Percentiles rank a stretch among this genome's conserved stretches.
Conservation (phyloP, 1,140 invertebrate species). For the Heliconius eleuchia region DNA sequence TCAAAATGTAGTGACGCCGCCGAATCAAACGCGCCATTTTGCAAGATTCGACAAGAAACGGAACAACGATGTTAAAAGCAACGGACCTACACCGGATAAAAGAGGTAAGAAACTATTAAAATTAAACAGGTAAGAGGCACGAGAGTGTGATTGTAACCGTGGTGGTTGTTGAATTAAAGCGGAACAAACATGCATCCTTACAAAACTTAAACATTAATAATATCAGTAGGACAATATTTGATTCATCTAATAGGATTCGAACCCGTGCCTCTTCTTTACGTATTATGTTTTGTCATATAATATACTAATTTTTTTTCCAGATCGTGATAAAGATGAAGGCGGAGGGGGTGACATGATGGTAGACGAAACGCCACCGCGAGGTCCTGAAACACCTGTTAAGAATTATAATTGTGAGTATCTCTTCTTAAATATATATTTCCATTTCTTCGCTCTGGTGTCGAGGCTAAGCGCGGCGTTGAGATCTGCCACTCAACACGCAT, state of each 20-base stretch:
- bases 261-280: neutral
- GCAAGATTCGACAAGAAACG: slow-evolving; percentile 67
- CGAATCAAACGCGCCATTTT: slow-evolving; percentile 68
- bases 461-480: too few relatives aligned
- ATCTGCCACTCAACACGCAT: too few relatives aligned
- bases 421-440: too few relatives aligned
- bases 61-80: slow-evolving; percentile 53
- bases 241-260: too few relatives aligned
- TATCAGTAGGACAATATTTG: too few relatives aligned
- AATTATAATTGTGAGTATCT: slow-evolving; percentile 54
- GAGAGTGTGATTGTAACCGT: too few relatives aligned
- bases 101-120: slow-evolving; percentile 41
- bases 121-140: too few relatives aligned
- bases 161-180: too few relatives aligned
- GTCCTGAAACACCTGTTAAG: slow-evolving; percentile 63
- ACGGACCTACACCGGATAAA: slow-evolving; percentile 56
- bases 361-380: slow-evolving; percentile 49
- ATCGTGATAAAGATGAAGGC: slow-evolving; percentile 60
- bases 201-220: too few relatives aligned
- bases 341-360: slow-evolving; percentile 55
- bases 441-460: too few relatives aligned
- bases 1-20: slow-evolving; percentile 57
- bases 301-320: slow-evolving; percentile 31
- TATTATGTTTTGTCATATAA: neutral
- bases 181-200: too few relatives aligned